Base-by-base conservation (phyloP, 2,888 invertebrate species). In the Drosophila gaucha region DNA sequence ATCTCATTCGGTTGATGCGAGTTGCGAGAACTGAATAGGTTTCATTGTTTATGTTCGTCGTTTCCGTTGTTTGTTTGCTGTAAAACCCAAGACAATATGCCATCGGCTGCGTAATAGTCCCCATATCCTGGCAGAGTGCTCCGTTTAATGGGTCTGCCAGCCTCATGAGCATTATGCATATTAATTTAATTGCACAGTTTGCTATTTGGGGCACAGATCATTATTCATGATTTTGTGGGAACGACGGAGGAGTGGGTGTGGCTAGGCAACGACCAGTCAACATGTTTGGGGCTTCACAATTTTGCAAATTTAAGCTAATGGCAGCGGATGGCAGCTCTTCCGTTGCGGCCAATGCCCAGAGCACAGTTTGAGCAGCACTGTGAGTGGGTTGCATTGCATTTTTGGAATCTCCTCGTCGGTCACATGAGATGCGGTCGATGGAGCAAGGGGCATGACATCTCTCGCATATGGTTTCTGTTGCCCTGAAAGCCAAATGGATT, bases 131-230 rank as follows among this genome's bases (percentile, higher is more conserved):
- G 59, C n/a, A 10, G 30, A 33, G 18, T 24, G 16, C 24, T 18
- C 33, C 12, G 22, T 54, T 69, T 57, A 73, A 74, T 64, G 57
- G 54, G 44, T 50, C 35, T 63, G 20, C 22, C 16, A 55, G 64
- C 55, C 57, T 52, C 51, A 28, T 14, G 56, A 47, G 71, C 44
- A 38, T 57, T 47, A 57, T 78, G 86, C 82, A 77, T 69, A 73
- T 73, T 67, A 83, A 86, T 78, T 80, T 73, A 63, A 77, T 84
- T 80, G 66, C 69, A 58, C 60, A 49, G 62, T 55, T 54, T 63
- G 49, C 73, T 46, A 14, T 44, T 74, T 80, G 78, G 72, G 28
- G 59, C 58, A 52, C 55, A 41, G 46, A 65, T 46, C 69, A 83
- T 83, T 71, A 80, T 82, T 85, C 64, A 80, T 82, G 66, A 62